Evolutionary conservation across 2,113 vertebrate genomes (phyloP), one percentile per base, ranked within the genome.

Genomic region (Galemys pyrenaicus): DNA sequence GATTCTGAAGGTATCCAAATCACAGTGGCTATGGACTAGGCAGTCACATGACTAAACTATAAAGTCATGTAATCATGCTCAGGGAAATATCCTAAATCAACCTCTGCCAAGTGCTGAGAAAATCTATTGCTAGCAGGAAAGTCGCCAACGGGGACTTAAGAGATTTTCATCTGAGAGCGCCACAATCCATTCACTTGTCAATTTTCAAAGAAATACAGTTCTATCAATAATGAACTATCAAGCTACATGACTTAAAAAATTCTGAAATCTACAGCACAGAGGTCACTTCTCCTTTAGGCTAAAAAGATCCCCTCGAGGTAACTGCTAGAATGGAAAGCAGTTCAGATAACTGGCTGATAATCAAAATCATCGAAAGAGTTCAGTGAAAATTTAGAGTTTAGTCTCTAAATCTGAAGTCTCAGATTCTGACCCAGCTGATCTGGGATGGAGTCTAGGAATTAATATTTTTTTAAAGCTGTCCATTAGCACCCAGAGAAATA

Each of bases 301-400:
- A 74, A 81, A 71, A 35, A 13, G 70, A 67, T 89, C 68, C 37
- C 3, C 3, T 91, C 17, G 28, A 83, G 7, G 51, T 41, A 83
- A 87, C 10, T 86, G 13, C 28, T 92, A 93, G 82, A 83, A 67
- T 68, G 28, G 44, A 35, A 89, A 62, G 49, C 32, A 67, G 1
- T 65, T 83, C 16, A 75, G 49, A 83, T 62, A n/a, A 8, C 22
- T 74, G 49, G 13, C 26, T 71, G 46, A 51, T 80, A 58, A 74
- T 87, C 64, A 92, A 95, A 94, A 78, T 80, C 46, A 82, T 13
- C n/a, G 68, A 37, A 92, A 87, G 10, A 46, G 13, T 68, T 92
- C 20, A 85, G 9, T 64, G 85, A 92, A 91, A 60, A 41, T 56
- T 65, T 49, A 82, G 28, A 75, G 81, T n/a, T n/a, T n/a, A n/a